phyloP scores from a whole-genome alignment of 2,797 vertebrate genomes.

The Denticeps clupeoides region DNA sequence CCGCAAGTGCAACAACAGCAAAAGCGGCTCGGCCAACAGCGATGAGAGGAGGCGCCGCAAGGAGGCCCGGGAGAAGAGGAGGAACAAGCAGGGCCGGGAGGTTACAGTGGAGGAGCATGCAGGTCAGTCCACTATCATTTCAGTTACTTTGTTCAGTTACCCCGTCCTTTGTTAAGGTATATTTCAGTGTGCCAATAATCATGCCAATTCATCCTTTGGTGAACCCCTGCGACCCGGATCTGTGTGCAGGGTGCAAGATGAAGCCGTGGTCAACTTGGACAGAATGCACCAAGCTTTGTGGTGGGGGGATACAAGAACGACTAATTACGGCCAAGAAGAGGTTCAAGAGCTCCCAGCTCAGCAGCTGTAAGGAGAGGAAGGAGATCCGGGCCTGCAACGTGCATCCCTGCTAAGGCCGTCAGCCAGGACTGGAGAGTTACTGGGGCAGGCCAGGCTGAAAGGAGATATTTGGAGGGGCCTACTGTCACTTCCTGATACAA shows the following conservation, averaged over 20 bases:
- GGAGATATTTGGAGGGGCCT: slow-evolving; percentile 14
- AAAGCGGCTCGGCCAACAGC: slow-evolving; percentile 63
- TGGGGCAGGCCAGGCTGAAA: slow-evolving; percentile 21
- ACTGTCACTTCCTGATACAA: slow-evolving; percentile 43
- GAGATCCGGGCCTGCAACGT: slow-evolving; percentile 95
- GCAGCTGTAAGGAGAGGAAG: slow-evolving; percentile 97
- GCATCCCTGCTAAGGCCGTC: slow-evolving; percentile 77
- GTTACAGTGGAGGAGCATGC: slow-evolving; percentile 69
- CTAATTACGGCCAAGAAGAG: slow-evolving; percentile 92
- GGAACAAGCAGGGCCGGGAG: slow-evolving; percentile 69
- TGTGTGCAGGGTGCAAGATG: slow-evolving; percentile 80
- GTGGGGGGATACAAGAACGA: slow-evolving; percentile 90
- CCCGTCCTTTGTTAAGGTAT: not conserved
- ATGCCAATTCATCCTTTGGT: not conserved
- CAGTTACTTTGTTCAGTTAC: not conserved
- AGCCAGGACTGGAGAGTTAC: slow-evolving; percentile 15
- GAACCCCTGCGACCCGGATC: not conserved
- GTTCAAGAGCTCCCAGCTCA: slow-evolving; percentile 80
- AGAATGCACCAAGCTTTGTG: slow-evolving; percentile 84
- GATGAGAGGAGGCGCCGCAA: slow-evolving; percentile 80
- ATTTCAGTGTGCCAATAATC: not conserved
- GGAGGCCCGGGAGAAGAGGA: slow-evolving; percentile 79
- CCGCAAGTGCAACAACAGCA: slow-evolving; percentile 80
- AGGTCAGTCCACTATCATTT: slow-evolving; percentile 48
- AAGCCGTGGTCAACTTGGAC: slow-evolving; percentile 93